These are phyloP conservation scores for Clytia hemisphaerica DNA, from an alignment of 30 jellyfish, hydroid and myxozoan species.

Conservation along the genomic window DNA sequence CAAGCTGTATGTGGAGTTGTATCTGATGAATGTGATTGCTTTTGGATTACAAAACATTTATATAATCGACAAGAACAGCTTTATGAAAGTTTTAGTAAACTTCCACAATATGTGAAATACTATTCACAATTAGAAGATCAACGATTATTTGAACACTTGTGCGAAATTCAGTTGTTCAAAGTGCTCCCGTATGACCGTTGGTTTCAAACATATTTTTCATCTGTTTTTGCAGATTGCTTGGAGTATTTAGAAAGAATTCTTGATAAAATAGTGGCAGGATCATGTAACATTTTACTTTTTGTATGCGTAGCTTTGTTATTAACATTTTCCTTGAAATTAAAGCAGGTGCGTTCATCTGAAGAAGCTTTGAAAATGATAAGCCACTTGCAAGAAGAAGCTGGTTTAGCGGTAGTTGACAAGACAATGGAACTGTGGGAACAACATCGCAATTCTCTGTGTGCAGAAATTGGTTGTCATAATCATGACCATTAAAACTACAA, in stretches of 20 bases:
- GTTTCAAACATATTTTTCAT: slow-evolving; percentile 82
- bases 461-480: slow-evolving; percentile 42
- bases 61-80: slow-evolving; percentile 63
- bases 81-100: slow-evolving; percentile 49
- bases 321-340: slow-evolving; percentile 45
- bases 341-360: slow-evolving; percentile 47
- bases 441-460: slow-evolving; percentile 70
- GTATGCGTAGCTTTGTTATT: slow-evolving; percentile 71
- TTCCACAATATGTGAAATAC: slow-evolving; percentile 66
- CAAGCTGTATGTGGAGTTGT: slow-evolving; percentile 59
- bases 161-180: slow-evolving; percentile 69
- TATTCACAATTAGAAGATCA: slow-evolving; percentile 74
- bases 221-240: slow-evolving; percentile 49
- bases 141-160: slow-evolving; percentile 73
- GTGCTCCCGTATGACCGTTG: slow-evolving; percentile 80
- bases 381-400: slow-evolving; percentile 5
- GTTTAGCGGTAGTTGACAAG: slow-evolving; percentile 69
- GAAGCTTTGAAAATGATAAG: slow-evolving; percentile 44
- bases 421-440: slow-evolving; percentile 86
- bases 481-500: background rate
- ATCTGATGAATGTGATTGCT: slow-evolving; percentile 67
- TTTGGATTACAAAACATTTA: slow-evolving; percentile 70
- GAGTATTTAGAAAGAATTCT: slow-evolving; percentile 30
- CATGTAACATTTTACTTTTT: slow-evolving; percentile 80
- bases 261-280: slow-evolving; percentile 90